A percentile compares a stretch with the other conserved stretches of the same genome.
Conservation (phyloP, 2,797 vertebrate genomes). For the Varecia variegata region DNA sequence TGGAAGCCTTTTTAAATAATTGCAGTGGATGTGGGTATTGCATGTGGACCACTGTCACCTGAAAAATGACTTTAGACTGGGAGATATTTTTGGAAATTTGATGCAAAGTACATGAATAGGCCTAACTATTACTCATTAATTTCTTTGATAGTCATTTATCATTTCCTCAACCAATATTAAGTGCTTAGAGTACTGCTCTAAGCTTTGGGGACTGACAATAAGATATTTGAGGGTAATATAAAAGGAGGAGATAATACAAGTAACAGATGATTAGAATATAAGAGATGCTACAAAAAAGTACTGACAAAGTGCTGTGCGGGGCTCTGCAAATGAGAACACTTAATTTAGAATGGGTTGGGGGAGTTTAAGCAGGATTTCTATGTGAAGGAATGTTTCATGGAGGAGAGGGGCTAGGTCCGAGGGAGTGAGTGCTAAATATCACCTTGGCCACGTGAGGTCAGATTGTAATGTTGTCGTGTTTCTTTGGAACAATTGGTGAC, state of each 20-base stretch:
- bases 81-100: conserved; percentile 12
- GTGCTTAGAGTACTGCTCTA: background rate
- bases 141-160: background rate
- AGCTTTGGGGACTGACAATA: background rate
- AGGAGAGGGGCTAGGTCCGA: background rate
- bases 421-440: background rate
- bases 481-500: conserved; percentile 61
- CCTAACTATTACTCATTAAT: conserved; percentile 45
- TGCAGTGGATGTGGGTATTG: background rate
- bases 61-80: background rate
- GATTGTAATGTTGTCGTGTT: background rate
- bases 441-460: background rate
- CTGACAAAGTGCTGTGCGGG: background rate
- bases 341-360: background rate
- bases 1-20: background rate
- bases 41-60: background rate
- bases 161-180: background rate
- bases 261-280: background rate
- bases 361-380: background rate
- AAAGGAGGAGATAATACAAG: background rate
- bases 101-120: background rate
- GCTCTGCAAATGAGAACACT: background rate
- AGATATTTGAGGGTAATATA: background rate
- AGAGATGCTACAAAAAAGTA: background rate
- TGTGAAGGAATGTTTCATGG: background rate